Evolutionary conservation across 1,140 invertebrate genomes (phyloP).

Genomic region (Brachionus manjavacas): DNA sequence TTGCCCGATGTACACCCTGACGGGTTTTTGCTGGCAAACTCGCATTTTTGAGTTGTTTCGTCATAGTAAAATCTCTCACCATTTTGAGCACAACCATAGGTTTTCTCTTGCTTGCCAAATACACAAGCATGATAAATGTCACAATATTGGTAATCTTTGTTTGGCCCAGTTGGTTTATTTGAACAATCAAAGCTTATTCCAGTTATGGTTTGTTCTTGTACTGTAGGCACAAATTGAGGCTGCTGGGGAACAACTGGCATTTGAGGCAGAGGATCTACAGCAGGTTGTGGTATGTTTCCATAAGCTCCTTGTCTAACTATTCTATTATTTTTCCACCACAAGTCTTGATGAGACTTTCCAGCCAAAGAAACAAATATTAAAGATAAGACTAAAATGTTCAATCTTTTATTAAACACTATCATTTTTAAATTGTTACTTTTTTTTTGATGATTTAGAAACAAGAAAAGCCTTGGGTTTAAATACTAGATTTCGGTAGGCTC

Average conservation of each 20-base stretch:
- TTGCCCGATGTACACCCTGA: slow-evolving; percentile 16
- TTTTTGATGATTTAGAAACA: background rate
- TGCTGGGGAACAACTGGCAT: background rate
- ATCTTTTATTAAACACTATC: slow-evolving; percentile 1
- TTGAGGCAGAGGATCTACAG: background rate
- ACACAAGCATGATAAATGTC: slow-evolving; percentile 42
- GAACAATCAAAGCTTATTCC: slow-evolving; percentile 39
- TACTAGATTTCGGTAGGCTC: background rate
- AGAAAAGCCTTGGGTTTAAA: slow-evolving; percentile 1
- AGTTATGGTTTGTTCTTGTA: background rate
- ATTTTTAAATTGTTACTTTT: background rate
- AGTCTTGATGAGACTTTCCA: background rate
- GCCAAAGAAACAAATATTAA: background rate
- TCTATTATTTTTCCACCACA: background rate
- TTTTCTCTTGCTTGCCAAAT: slow-evolving; percentile 30
- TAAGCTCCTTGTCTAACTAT: slow-evolving; percentile 8
- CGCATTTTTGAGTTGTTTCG: slow-evolving; percentile 40
- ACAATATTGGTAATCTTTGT: slow-evolving; percentile 38
- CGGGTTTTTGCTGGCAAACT: slow-evolving; percentile 10
- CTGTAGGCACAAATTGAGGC: slow-evolving; percentile 3
- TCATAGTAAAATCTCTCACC: slow-evolving; percentile 42
- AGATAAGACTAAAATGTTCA: background rate
- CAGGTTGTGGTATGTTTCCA: background rate
- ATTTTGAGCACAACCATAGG: slow-evolving; percentile 36
- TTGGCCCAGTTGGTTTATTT: slow-evolving; percentile 4